Base-by-base conservation (phyloP, 2,113 vertebrate genomes). In the Spea multiplicata region DNA sequence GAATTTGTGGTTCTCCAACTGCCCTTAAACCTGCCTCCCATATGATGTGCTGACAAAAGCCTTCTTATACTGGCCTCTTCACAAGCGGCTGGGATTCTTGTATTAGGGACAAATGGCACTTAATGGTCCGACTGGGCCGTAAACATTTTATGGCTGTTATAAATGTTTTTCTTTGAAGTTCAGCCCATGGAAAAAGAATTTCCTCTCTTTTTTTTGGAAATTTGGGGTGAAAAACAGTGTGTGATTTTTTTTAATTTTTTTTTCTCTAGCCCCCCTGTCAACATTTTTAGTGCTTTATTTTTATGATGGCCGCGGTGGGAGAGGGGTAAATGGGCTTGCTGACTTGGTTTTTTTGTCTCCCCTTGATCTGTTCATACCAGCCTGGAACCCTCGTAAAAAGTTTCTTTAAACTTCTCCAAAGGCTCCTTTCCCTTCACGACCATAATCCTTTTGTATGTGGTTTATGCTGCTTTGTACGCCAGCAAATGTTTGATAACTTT, bases 131-230 rank as follows among this genome's bases (percentile, higher is more conserved):
- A 82, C 88, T 88, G 87, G 78, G 78, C 88, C 88, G 89, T 87
- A 88, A 91, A 88, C 87, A 84, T 88, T 85, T 91, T 91, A 90
- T 84, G 85, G 87, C 88, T 82, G 86, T 89, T 89, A 89, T 90
- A 90, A 90, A 88, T 88, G 87, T 84, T 85, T 62, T 61, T 84
- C 87, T 91, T 91, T 91, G 89, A 91, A 91, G 89, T 87, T 85
- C 84, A 70, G 82, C 78, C 71, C 80, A 83, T 87, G 83, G 66
- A 66, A 55, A 83, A 89, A 87, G 88, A 89, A 88, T 91, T 91
- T 91, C 88, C 88, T 91, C 88, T 89, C 90, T 90, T 89, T 90
- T 87, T 89, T 30, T 30, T 30, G 30, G 88, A 87, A 90, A 91
- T 91, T 90, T 90, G 85, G 86, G 84, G 86, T 89, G 87, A 87